A percentile compares a stretch with the other conserved stretches of the same genome.
Conservation (phyloP, 2,113 vertebrate genomes). For the Spizaetus ornatus region DNA sequence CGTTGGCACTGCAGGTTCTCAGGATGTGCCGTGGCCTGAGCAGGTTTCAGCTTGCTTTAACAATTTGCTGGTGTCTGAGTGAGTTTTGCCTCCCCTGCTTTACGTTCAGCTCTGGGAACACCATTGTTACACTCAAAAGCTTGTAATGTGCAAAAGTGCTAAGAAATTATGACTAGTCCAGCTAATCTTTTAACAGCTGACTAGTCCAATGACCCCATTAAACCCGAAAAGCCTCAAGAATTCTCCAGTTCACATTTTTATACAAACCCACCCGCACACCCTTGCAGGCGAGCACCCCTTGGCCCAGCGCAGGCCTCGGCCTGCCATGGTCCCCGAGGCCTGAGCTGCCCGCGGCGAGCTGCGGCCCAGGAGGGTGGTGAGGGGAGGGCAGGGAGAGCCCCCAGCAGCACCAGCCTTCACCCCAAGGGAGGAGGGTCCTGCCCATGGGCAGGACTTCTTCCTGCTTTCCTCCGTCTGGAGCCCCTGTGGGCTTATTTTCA, state of each 20-base stretch:
- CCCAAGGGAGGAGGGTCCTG: not conserved
- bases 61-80: not conserved
- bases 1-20: not conserved
- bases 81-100: not conserved
- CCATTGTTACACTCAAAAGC: accelerated
- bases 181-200: not conserved
- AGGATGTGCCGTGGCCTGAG: not conserved
- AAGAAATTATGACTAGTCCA: not conserved
- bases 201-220: not conserved
- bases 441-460: not conserved
- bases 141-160: not conserved
- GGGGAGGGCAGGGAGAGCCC: not conserved
- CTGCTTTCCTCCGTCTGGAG: not conserved
- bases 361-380: not conserved
- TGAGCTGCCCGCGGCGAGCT: not conserved
- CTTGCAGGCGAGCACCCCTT: accelerated
- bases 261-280: not conserved
- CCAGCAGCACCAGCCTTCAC: accelerated
- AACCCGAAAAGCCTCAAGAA: not conserved
- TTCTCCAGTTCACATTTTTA: not conserved
- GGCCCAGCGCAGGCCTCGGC: accelerated
- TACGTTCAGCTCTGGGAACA: not conserved
- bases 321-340: not conserved
- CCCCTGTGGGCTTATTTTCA: not conserved
- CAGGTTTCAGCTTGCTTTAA: not conserved